Evolutionary conservation across 1,140 invertebrate species (phyloP).

Genomic region (Diorhabda sublineata): DNA sequence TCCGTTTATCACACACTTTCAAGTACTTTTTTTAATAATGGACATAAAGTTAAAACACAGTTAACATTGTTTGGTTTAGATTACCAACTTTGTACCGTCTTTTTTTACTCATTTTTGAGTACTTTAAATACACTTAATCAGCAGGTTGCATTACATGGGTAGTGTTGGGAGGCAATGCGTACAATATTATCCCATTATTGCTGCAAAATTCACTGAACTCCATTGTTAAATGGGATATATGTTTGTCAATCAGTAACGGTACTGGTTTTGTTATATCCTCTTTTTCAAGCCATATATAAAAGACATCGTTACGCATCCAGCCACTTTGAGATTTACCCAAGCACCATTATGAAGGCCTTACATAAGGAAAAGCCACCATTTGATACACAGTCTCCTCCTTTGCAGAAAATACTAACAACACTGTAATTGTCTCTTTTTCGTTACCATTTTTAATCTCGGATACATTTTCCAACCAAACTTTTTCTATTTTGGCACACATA

Average conservation of each 20-base stretch:
- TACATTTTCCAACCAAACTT: conserved; percentile 38
- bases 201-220: conserved; percentile 44
- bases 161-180: conserved; percentile 46
- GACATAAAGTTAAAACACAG: conserved; percentile 6
- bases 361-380: conserved; percentile 33
- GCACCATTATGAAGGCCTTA: conserved; percentile 35
- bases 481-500: conserved; percentile 37
- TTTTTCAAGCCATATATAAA: conserved; percentile 28
- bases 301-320: conserved; percentile 42
- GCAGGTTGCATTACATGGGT: conserved; percentile 46
- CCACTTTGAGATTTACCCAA: conserved; percentile 43
- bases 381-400: conserved; percentile 26
- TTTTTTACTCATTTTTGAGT: not conserved
- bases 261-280: conserved; percentile 34
- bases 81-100: conserved; percentile 27
- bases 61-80: conserved; percentile 25
- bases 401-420: conserved; percentile 29
- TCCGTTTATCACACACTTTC: conserved; percentile 11
- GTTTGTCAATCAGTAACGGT: conserved; percentile 46
- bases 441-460: conserved; percentile 36
- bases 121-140: no score
- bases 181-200: conserved; percentile 44
- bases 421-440: conserved; percentile 29
- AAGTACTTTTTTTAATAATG: conserved; percentile 6
- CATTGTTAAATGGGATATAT: conserved; percentile 45